Percentiles rank a stretch among this genome's conserved stretches.
phyloP scores from a whole-genome alignment of 2,113 vertebrate genomes.

The Dipodomys ordii region DNA sequence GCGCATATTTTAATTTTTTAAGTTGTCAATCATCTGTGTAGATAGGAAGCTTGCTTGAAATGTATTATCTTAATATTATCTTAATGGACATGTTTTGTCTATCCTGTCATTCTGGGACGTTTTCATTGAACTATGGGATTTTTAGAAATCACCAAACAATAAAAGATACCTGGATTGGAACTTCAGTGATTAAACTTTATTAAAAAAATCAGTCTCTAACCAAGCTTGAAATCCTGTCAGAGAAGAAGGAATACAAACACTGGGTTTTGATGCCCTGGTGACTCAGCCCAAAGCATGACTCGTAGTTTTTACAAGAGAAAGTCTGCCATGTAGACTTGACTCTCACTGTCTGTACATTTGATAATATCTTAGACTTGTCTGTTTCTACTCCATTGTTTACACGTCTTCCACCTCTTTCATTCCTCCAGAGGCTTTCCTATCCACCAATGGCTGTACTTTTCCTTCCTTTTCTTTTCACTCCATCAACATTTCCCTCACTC shows the following conservation, averaged over 20 bases:
- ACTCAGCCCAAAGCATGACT: not conserved
- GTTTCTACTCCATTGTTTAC: not conserved
- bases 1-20: constrained; percentile 54
- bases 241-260: not conserved
- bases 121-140: constrained; percentile 40
- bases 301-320: not conserved
- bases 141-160: constrained; percentile 46
- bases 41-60: not conserved
- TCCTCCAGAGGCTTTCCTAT: not conserved
- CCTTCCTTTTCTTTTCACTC: not conserved
- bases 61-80: constrained; percentile 60
- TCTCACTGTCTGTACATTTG: not conserved
- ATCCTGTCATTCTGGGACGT: constrained; percentile 7
- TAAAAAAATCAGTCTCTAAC: not conserved
- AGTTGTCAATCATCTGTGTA: constrained; percentile 53
- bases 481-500: not conserved
- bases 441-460: not conserved
- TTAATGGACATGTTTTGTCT: constrained; percentile 52
- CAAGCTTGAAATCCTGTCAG: constrained; percentile 16
- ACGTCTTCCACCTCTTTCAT: not conserved
- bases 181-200: not conserved
- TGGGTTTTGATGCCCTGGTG: not conserved
- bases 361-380: not conserved
- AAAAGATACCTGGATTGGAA: not conserved
- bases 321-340: not conserved